These are phyloP conservation scores for Entomobrya proxima DNA, from an alignment of 2,888 invertebrate species.

Conservation along the genomic window DNA sequence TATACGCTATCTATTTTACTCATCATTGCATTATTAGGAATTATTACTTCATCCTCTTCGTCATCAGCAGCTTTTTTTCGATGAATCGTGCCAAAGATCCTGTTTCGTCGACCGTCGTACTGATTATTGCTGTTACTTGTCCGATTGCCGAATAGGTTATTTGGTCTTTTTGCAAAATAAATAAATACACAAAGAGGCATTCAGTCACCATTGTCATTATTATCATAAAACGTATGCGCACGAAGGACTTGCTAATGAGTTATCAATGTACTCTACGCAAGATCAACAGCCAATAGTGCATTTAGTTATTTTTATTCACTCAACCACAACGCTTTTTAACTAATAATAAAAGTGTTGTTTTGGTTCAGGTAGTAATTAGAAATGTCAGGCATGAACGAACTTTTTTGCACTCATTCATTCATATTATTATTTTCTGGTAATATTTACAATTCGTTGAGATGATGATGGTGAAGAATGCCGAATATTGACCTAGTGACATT, in stretches of 20 bases:
- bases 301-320: neutral
- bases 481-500: constrained; percentile 46
- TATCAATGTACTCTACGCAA: neutral
- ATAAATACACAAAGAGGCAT: too few relatives aligned
- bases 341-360: neutral
- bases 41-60: constrained; percentile 1
- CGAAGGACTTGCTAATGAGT: neutral
- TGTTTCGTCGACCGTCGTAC: constrained; percentile 19
- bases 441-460: neutral
- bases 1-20: neutral
- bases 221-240: too few relatives aligned
- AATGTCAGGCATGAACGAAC: constrained; percentile 57
- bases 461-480: neutral
- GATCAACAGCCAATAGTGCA: neutral
- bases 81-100: constrained; percentile 37
- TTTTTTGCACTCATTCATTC: neutral
- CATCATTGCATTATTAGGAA: constrained; percentile 26
- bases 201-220: neutral
- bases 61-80: neutral
- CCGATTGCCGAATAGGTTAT: neutral
- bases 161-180: neutral
- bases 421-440: neutral
- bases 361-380: constrained; percentile 65
- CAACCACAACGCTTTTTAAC: neutral
- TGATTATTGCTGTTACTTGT: neutral